Conservation (phyloP, 2,888 invertebrate species). For the Encarsia formosa region DNA sequence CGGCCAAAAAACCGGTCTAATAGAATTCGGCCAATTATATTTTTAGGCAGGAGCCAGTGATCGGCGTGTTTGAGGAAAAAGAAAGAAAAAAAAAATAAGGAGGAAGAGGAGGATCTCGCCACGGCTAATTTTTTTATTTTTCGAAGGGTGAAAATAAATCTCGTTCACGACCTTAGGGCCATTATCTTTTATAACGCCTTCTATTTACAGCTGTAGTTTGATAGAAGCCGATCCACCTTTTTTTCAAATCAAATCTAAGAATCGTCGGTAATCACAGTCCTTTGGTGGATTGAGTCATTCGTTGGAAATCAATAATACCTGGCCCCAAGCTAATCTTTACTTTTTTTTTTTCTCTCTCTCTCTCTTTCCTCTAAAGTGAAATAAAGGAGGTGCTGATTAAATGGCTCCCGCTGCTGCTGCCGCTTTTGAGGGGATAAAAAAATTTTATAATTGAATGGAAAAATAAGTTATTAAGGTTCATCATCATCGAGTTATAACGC, state of each 20-base stretch:
- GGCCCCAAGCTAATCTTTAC: no score
- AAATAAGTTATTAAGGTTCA: background rate
- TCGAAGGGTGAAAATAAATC: slow-evolving; percentile 16
- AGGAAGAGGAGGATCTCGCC: slow-evolving; percentile 10
- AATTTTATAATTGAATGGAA: background rate
- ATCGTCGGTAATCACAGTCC: background rate
- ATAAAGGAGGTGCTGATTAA: background rate
- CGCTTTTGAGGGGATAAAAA: background rate
- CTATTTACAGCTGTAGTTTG: slow-evolving; percentile 14
- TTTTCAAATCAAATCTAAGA: slow-evolving; percentile 20
- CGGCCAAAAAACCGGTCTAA: slow-evolving; percentile 33
- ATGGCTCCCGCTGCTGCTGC: no score
- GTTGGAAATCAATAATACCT: slow-evolving; percentile 20
- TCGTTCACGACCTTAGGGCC: background rate
- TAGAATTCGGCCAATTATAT: slow-evolving; percentile 43
- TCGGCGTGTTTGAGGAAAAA: background rate
- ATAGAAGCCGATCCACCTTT: slow-evolving; percentile 7
- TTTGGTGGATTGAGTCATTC: slow-evolving; percentile 18
- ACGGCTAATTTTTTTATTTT: slow-evolving; percentile 32
- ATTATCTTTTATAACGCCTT: slow-evolving; percentile 18
- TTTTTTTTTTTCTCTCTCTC: no score
- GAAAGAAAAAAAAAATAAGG: background rate
- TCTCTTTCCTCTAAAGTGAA: background rate
- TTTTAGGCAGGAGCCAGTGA: slow-evolving; percentile 18
- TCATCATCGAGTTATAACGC: no score